Base-by-base conservation (phyloP, 2,888 invertebrate species). In the Platycheirus albimanus region DNA sequence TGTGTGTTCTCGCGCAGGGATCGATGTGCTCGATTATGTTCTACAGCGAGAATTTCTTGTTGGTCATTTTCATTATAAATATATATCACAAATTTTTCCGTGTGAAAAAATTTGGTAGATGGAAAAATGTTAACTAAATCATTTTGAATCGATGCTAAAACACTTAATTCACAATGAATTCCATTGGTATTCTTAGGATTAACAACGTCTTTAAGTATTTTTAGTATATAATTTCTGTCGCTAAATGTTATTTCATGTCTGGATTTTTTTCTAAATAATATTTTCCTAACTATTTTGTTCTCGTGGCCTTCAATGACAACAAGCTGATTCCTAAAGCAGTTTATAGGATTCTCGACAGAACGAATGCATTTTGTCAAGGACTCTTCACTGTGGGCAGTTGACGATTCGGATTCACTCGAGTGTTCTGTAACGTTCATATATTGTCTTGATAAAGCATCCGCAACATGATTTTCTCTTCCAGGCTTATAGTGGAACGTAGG, bases 201-300 rank as follows among this genome's bases (percentile, higher is more conserved):
- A 24, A 24, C 3, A 6, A 6, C 24, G 6, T 24, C 24, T 6
- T 24, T 6, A 24, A 24, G 6, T 6, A 24, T 24, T 24, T 24
- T 24, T 4, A 24, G 6, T 4, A 24, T 4, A 24, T 24, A n/a
- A 6, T 24, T 6, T 6, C 6, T 3, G 6, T 24, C 6, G 3
- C 3, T 4, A 24, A 24, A 24, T 24, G 24, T 24, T 24, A 24
- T 24, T 4, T 4, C 24, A 24, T 24, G 6, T 6, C 72, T 61
- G 17, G 52, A 41, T 47, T 43, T 58, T 0, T 36, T 70, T 20
- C 58, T 67, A 33, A 80, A 84, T 61, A 83, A 64, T 15, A 85
- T 74, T 74, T 83, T 66, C 5, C 72, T 74, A 3, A 10, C 24
- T 10, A 36, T 33, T 58, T 56, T n/a, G 10, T 5, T 10, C 15